These are phyloP conservation scores for Nymphalis urticae DNA, from an alignment of 2,888 invertebrate species.

Conservation along the genomic window DNA sequence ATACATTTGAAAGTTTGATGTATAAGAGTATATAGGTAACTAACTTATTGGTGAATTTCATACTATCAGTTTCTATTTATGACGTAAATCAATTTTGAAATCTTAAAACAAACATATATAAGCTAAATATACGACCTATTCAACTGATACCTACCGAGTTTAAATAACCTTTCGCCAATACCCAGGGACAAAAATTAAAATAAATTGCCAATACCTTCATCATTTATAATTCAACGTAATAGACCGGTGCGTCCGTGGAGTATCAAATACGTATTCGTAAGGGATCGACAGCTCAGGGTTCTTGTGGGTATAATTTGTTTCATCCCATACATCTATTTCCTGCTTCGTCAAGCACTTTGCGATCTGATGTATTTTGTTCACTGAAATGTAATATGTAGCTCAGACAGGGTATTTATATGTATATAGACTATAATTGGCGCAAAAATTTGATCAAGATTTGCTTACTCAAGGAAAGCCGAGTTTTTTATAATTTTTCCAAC, in stretches of 20 bases:
- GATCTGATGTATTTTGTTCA: background rate
- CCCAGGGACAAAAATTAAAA: constrained; percentile 7
- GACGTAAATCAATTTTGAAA: too few relatives aligned
- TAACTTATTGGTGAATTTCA: too few relatives aligned
- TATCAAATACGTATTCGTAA: constrained; percentile 13
- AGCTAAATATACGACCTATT: background rate
- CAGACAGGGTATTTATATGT: too few relatives aligned
- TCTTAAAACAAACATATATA: too few relatives aligned
- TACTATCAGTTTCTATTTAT: too few relatives aligned
- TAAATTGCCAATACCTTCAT: constrained; percentile 12
- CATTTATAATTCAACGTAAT: constrained; percentile 23
- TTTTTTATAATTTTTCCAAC: too few relatives aligned
- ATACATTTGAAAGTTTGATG: too few relatives aligned
- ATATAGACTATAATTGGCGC: too few relatives aligned
- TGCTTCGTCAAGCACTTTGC: background rate
- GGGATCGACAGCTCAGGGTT: constrained; percentile 9
- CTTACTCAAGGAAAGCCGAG: too few relatives aligned
- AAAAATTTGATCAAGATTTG: too few relatives aligned
- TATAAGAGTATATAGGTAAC: too few relatives aligned
- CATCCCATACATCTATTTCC: background rate
- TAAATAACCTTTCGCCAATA: constrained; percentile 5
- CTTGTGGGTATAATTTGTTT: background rate
- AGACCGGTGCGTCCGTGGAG: constrained; percentile 4
- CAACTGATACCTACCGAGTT: background rate
- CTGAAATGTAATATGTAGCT: background rate